Base-by-base conservation (phyloP, 2,797 vertebrate genomes). In the Clamator glandarius region DNA sequence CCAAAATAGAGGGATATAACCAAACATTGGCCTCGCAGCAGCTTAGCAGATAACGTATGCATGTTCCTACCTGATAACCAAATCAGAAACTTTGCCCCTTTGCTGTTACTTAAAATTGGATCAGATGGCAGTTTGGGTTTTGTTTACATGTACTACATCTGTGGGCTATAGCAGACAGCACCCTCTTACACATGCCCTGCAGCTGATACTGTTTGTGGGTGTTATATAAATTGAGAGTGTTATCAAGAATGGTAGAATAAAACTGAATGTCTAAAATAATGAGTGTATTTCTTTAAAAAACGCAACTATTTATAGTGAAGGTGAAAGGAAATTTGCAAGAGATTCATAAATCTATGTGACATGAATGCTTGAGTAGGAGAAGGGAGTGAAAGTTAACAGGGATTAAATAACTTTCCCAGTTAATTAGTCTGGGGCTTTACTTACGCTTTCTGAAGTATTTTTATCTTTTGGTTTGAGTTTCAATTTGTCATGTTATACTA, bases 91-190 rank as follows among this genome's bases (percentile, higher is more conserved):
- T 59, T 52, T 58, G 73, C n/a, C 69, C 0, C 1, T 46, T 87
- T 83, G 36, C 62, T 83, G 64, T 88, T 84, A 63, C 50, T 84
- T 57, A 41, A n/a, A 88, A 31, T 72, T n/a, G 39, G 35, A 39
- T 84, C 70, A 48, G 31, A 29, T 76, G 55, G 33, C 50, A 26
- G 36, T 89, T 90, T 59, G 54, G 31, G 20, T n/a, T 85, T 69
- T 75, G 14, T 41, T 80, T 51, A 28, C 80, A 57, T 61, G 78
- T 69, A 42, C n/a, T 41, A 2, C 26, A 52, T 84, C 80, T 75
- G 52, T 81, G 41, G 20, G 24, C 57, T 36, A 36, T 77, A 50
- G 18, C 61, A 87, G 23, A 36, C 48, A 70, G 46, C 31, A 63
- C 5, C 50, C 46, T 77, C 24, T 25, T 28, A 19, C 17, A 44